Percentiles rank a stretch among this genome's conserved stretches.
Conservation (phyloP, 1,140 invertebrate species). For the Ceratosolen solmsi region DNA sequence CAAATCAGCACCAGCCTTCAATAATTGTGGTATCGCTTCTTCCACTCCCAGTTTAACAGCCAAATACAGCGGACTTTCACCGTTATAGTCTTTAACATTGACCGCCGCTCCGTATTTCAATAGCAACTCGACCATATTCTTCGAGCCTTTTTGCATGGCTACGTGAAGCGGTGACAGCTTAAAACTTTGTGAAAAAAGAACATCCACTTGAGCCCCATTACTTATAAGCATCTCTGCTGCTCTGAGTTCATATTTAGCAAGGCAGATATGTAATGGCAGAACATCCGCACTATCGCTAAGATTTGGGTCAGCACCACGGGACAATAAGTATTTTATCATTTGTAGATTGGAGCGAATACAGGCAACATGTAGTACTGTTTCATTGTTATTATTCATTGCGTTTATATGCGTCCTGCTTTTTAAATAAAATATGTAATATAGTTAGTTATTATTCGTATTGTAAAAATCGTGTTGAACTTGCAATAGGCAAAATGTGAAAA, state of each 20-base stretch:
- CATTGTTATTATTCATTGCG: background rate
- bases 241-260: background rate
- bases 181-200: background rate
- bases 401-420: background rate
- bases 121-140: background rate
- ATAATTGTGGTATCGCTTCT: background rate
- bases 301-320: background rate
- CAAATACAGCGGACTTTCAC: background rate
- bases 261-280: background rate
- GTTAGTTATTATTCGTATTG: too few species aligned
- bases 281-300: background rate
- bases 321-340: background rate
- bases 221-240: background rate
- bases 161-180: slow-evolving; percentile 3
- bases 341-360: background rate
- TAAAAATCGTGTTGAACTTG: too few species aligned
- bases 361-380: slow-evolving; percentile 11
- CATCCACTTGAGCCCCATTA: background rate
- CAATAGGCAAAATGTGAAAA: too few species aligned
- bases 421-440: background rate
- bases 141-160: background rate
- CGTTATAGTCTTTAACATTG: background rate
- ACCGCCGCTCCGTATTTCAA: background rate
- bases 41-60: background rate
- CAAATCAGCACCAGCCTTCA: background rate